Conservation (phyloP, 1,140 invertebrate species). For the Drosophila bocki region DNA sequence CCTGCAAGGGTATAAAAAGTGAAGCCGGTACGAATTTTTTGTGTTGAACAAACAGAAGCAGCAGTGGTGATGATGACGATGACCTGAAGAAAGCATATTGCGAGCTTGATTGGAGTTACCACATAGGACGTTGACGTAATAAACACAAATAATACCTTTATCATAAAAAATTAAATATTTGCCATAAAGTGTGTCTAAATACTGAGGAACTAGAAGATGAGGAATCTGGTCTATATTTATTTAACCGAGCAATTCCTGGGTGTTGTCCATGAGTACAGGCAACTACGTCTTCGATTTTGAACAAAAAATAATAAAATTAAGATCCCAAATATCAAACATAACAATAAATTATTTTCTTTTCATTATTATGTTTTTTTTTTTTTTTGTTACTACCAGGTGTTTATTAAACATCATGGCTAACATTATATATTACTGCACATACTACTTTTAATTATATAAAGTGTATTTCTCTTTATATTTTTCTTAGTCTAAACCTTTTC, state of each 20-base stretch:
- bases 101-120: not conserved
- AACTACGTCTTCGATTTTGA: too few species aligned
- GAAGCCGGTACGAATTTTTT: conserved; percentile 7
- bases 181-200: not conserved
- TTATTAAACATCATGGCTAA: not conserved
- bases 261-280: not conserved
- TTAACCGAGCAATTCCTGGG: not conserved
- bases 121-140: not conserved
- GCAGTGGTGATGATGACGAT: conserved; percentile 3
- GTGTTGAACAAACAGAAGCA: not conserved
- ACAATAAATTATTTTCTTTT: not conserved
- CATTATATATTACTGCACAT: not conserved
- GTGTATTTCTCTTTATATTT: not conserved
- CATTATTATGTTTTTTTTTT: not conserved
- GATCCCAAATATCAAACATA: not conserved
- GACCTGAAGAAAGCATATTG: conserved; percentile 7
- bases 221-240: not conserved
- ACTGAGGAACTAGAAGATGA: not conserved
- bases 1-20: conserved; percentile 2
- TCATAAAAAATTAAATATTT: not conserved
- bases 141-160: not conserved
- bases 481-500: not conserved
- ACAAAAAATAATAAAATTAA: not conserved
- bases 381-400: not conserved
- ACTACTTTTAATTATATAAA: not conserved